A percentile compares a stretch with the other conserved stretches of the same genome.
phyloP scores from a whole-genome alignment of 1,140 invertebrate species.

The Cydia strobilella region DNA sequence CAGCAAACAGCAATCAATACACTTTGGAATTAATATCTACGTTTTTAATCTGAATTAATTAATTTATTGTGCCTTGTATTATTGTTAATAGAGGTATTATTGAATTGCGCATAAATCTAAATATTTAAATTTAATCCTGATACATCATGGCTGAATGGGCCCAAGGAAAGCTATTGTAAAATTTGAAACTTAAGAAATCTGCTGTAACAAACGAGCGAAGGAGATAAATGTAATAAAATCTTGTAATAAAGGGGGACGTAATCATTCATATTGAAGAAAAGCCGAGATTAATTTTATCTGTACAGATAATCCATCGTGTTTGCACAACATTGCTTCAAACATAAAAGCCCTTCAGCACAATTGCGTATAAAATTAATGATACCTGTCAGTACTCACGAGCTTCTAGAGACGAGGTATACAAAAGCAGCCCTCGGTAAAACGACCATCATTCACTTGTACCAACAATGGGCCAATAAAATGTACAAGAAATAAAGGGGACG shows the following conservation, averaged over 20 bases:
- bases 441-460: constrained; percentile 38
- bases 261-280: constrained; percentile 34
- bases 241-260: constrained; percentile 11
- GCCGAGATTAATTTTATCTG: constrained; percentile 39
- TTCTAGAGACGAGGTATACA: constrained; percentile 41
- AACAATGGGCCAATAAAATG: constrained; percentile 65
- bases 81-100: too few species aligned
- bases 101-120: too few species aligned
- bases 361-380: constrained; percentile 63
- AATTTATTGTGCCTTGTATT: too few species aligned
- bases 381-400: constrained; percentile 58
- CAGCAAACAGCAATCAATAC: too few species aligned
- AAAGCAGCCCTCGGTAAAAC: constrained; percentile 32
- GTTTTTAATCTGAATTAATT: too few species aligned
- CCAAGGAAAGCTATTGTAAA: background rate
- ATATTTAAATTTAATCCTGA: too few species aligned
- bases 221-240: constrained; percentile 6
- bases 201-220: background rate
- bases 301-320: constrained; percentile 38
- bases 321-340: constrained; percentile 34
- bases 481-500: constrained; percentile 47
- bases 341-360: constrained; percentile 37
- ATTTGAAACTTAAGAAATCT: constrained; percentile 12
- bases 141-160: background rate
- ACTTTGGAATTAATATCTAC: too few species aligned